Evolutionary conservation across 2,113 vertebrate genomes (phyloP), one percentile per base, ranked within the genome.

Genomic region (Stomatorhinus ivindoensis): DNA sequence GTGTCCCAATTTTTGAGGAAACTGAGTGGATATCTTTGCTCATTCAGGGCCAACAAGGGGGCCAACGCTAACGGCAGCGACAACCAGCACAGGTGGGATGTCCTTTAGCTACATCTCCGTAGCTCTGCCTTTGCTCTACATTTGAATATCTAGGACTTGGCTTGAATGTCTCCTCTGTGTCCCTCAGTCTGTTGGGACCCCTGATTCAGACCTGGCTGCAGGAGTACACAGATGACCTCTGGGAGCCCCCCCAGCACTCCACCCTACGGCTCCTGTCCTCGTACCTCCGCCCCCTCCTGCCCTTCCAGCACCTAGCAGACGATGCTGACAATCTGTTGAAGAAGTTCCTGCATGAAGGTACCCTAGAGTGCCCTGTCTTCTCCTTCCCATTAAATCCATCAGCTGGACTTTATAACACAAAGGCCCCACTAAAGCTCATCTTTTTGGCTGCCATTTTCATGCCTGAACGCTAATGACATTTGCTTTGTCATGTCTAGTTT

Each of bases 161-260:
- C 2, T 61, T 51, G 50, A 24, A 48, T 31, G 4, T 82, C 47
- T 46, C 39, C 39, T 17, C 21, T 55, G n/a, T 10, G 92, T 3
- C 58, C 44, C 48, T 39, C 76, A 96, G 95, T 0, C 82, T 95
- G 3, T 93, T 97, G 88, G 69, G 88, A 4, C 91, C 90, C 0
- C 89, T 96, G 87, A 90, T 96, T 87, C 95, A 91, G 0, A 92
- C 93, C 88, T 98, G 97, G 97, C 91, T 98, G 2, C 94, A 93
- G 42, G 95, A 97, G 86, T 94, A 96, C 89, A 91, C 94, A 1
- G 95, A 95, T 82, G 97, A 97, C 90, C 95, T 98, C 92, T 91
- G 93, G 21, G 96, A 97, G 0, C 94, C 97, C 1, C 96, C 96
- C 46, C 87, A 92, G 48, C 94, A 96, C 90, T 88, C 90, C 24